phyloP scores from a whole-genome alignment of 2,888 invertebrate genomes.

The Agriopis marginaria region DNA sequence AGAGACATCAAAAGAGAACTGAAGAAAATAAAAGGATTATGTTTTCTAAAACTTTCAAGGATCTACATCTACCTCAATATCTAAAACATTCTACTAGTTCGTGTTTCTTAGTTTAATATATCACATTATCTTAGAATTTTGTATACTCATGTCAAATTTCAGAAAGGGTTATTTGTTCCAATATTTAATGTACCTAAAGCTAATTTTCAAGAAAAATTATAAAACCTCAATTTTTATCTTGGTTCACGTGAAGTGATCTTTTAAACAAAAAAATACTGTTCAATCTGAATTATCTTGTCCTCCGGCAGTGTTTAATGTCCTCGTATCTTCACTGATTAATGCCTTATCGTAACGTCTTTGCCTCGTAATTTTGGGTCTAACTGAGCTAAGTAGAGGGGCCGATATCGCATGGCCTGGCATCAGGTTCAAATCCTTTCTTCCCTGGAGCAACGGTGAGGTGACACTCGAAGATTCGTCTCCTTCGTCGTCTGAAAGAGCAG shows the following conservation, averaged over 20 bases:
- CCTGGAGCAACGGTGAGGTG: slow-evolving; percentile 87
- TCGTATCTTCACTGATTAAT: slow-evolving; percentile 77
- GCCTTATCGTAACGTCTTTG: slow-evolving; percentile 80
- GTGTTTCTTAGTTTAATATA: slow-evolving; percentile 72
- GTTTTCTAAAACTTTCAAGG: slow-evolving; percentile 44
- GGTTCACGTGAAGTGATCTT: background rate
- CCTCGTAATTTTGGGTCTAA: slow-evolving; percentile 77
- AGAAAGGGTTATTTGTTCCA: slow-evolving; percentile 30
- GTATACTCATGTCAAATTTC: slow-evolving; percentile 62
- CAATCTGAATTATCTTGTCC: slow-evolving; percentile 81
- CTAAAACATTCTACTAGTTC: slow-evolving; percentile 64
- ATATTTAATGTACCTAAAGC: slow-evolving; percentile 7
- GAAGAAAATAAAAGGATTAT: slow-evolving; percentile 58
- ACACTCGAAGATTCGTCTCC: slow-evolving; percentile 88
- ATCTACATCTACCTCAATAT: slow-evolving; percentile 55
- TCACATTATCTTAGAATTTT: slow-evolving; percentile 84
- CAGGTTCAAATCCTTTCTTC: slow-evolving; percentile 70
- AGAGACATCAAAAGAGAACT: slow-evolving; percentile 73
- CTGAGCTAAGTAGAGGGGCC: slow-evolving; percentile 79
- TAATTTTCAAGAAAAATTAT: slow-evolving; percentile 10
- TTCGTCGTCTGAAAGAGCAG: slow-evolving; percentile 87
- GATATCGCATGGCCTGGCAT: slow-evolving; percentile 77
- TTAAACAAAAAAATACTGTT: slow-evolving; percentile 31
- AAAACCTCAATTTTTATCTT: slow-evolving; percentile 1
- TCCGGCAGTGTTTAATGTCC: slow-evolving; percentile 73